phyloP scores from a whole-genome alignment of 92 coral and sea anemone species.

The Zoanthus sansibaricus region DNA sequence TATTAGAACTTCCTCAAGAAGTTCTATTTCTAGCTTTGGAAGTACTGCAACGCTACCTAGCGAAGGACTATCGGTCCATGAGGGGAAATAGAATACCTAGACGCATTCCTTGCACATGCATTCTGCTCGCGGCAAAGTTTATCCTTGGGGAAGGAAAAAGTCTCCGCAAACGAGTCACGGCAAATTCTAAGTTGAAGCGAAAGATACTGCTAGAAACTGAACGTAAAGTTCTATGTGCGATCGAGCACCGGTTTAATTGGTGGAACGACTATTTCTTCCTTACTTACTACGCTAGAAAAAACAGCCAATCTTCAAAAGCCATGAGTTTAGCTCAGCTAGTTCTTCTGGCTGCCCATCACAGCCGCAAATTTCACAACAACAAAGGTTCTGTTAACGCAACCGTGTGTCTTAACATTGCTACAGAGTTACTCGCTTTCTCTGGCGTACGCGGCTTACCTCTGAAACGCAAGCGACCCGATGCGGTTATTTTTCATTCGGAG shows the following conservation, averaged over 20 bases:
- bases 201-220: slow-evolving; percentile 29
- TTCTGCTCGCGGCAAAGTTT: slow-evolving; percentile 38
- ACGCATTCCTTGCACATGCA: slow-evolving; percentile 35
- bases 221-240: slow-evolving; percentile 9
- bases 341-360: slow-evolving; percentile 24
- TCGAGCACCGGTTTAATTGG: slow-evolving; percentile 38
- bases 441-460: slow-evolving; percentile 18
- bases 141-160: slow-evolving; percentile 9
- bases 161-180: slow-evolving; percentile 16
- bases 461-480: slow-evolving; percentile 17
- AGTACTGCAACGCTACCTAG: slow-evolving; percentile 6
- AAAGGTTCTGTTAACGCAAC: slow-evolving; percentile 19
- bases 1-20: slow-evolving; percentile 28
- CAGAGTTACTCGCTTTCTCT: slow-evolving; percentile 29
- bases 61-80: not conserved
- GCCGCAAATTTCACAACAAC: slow-evolving; percentile 2
- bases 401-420: slow-evolving; percentile 32
- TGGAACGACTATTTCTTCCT: slow-evolving; percentile 24
- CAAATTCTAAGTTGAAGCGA: slow-evolving; percentile 32
- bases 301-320: not conserved
- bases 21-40: slow-evolving; percentile 28
- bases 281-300: slow-evolving; percentile 8
- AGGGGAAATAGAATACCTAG: slow-evolving; percentile 39
- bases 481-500: slow-evolving; percentile 3
- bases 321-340: slow-evolving; percentile 22